Evolutionary conservation across 2,888 invertebrate genomes (phyloP).

Genomic region (Plagiodera versicolora): DNA sequence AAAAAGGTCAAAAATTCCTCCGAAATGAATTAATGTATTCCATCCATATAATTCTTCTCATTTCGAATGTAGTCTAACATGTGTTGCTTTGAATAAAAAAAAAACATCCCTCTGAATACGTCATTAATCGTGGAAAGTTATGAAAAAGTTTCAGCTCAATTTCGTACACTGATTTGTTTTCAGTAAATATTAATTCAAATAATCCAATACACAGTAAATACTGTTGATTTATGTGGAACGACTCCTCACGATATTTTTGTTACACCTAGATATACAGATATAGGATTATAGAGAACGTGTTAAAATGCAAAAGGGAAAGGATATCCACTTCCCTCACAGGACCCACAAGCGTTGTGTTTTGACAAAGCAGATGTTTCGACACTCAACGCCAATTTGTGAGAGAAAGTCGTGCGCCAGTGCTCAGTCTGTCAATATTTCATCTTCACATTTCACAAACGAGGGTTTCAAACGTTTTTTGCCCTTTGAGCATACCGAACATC

Average conservation of each 20-base stretch:
- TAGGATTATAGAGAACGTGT: constrained; percentile 11
- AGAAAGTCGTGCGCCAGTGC: constrained; percentile 14
- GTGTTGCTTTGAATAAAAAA: too few species aligned
- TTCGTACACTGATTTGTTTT: too few species aligned
- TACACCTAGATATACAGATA: neutral
- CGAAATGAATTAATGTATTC: too few species aligned
- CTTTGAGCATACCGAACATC: constrained; percentile 24
- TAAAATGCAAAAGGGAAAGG: neutral
- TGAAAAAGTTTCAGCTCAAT: too few species aligned
- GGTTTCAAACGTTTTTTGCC: constrained; percentile 13
- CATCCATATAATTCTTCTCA: too few species aligned
- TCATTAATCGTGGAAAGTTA: too few species aligned
- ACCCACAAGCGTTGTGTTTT: constrained; percentile 17
- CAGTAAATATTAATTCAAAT: neutral
- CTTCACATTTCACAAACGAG: constrained; percentile 21
- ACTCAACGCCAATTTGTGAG: constrained; percentile 21
- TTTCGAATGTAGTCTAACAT: too few species aligned
- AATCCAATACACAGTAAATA: neutral
- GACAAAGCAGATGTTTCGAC: constrained; percentile 26
- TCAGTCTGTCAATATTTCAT: constrained; percentile 22
- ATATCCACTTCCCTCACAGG: constrained; percentile 6
- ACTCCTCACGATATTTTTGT: constrained; percentile 5
- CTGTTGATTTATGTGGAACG: neutral
- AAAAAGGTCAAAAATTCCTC: too few species aligned
- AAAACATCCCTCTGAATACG: too few species aligned